A percentile compares a stretch with the other conserved stretches of the same genome.
Evolutionary conservation across 2,797 vertebrate genomes (phyloP).

Genomic region (Ptychadena robeensis): DNA sequence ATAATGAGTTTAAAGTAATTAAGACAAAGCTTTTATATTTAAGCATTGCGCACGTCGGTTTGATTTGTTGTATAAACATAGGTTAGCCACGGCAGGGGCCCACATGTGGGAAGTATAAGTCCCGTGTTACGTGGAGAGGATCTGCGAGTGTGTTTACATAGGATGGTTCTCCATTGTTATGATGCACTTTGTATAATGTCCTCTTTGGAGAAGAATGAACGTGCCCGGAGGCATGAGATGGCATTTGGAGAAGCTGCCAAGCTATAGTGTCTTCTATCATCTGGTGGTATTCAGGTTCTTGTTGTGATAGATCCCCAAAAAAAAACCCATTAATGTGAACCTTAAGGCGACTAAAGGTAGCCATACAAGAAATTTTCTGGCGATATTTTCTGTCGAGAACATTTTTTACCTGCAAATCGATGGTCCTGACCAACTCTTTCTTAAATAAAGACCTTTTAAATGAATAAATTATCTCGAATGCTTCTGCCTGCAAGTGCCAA

Average conservation of each 20-base stretch:
- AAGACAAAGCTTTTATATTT: slow-evolving; percentile 59
- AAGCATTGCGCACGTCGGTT: neutral
- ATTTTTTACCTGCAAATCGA: no score
- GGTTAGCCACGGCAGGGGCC: slow-evolving; percentile 60
- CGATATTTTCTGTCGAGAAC: no score
- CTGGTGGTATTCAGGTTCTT: neutral
- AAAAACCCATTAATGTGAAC: no score
- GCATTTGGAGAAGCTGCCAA: no score
- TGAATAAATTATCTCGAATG: no score
- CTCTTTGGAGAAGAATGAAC: neutral
- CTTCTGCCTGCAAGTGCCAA: no score
- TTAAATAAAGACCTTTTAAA: no score
- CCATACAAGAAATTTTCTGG: no score
- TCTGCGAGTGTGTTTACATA: neutral
- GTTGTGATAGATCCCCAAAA: neutral
- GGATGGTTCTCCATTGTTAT: neutral
- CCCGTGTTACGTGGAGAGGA: slow-evolving; percentile 63
- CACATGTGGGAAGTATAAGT: slow-evolving; percentile 76
- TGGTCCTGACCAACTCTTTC: no score
- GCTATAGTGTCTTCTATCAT: neutral
- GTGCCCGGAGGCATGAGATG: neutral
- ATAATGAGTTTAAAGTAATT: slow-evolving; percentile 62
- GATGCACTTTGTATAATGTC: neutral
- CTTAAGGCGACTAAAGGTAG: no score
- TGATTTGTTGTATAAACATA: neutral